Evolutionary conservation across 2,888 invertebrate species (phyloP), one percentile per base, ranked within the genome.

Genomic region (Salpingus planirostris): DNA sequence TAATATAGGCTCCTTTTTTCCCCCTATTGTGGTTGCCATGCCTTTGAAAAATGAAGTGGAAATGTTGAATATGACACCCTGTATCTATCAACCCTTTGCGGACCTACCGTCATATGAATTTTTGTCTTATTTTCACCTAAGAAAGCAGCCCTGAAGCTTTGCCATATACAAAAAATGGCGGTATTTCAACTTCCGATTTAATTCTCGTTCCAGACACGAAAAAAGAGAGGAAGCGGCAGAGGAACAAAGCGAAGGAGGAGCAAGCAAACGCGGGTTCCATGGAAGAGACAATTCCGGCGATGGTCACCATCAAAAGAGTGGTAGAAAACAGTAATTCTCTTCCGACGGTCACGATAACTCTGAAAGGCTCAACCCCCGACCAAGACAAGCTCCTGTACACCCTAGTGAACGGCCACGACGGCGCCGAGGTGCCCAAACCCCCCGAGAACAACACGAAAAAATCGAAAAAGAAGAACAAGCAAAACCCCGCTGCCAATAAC

Each of bases 341-440:
- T 45, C 80, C 83, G 6, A 80, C 78, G 13, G 84, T 84, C 1
- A 84, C 83, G 1, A 83, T 85, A 27, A 83, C 83, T 1, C 66
- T 83, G 15, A 80, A 81, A 52, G 83, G 82, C 3, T 75, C 77
- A 33, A 78, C 79, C 1, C 80, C 80, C 1, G 79, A 79, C 38
- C 77, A 81, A 54, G 82, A 83, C 47, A 78, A 80, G 57, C 69
- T 84, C 15, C 65, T 84, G 2, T 84, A 81, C 52, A 82, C 80
- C 1, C 68, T 84, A 41, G 73, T 78, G 4, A 76, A 76, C 50
- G 76, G 76, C 1, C 71, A 74, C 42, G 66, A 68, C 37, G 63
- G 36, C 21, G 29, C 21, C 7, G 36, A 43, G n/a, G n/a, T n/a
- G n/a, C n/a, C n/a, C n/a, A n/a, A n/a, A n/a, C n/a, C n/a, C n/a